Evolutionary conservation across 2,797 vertebrate species (phyloP), one percentile per base, ranked within the genome.

Genomic region (Mallotus villosus): DNA sequence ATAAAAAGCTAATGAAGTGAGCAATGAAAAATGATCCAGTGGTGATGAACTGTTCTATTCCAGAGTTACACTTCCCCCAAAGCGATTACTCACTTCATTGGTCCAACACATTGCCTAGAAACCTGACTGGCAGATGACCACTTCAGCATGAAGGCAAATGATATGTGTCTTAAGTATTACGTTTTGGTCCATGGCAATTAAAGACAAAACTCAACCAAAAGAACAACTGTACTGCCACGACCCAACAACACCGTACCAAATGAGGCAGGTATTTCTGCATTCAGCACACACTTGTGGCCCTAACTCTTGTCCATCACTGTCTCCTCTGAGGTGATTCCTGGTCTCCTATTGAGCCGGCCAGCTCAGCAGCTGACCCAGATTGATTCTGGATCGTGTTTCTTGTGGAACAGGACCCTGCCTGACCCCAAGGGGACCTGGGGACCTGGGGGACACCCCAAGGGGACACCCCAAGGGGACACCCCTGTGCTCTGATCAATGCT

Each of bases 311-410:
- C 19, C 5, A 7, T 55, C 4, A 55, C 19, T n/a, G 17, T 81
- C 80, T 89, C 84, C 80, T 88, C 88, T 22, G 32, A 14, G 32
- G 34, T n/a, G 5, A 41, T 14, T 65, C 63, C 8, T 65, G 63
- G 19, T 65, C 80, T 82, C 74, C 77, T 91, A 90, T 90, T 87
- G 88, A 89, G 84, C 79, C 84, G 79, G 81, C 82, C 61, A 85
- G 65, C 78, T 81, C 71, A 86, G 84, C 79, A 89, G 88, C 85
- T 87, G 85, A 90, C 86, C 46, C 76, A 49, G 85, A 91, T 90
- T 89, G 89, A 90, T 91, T 89, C 87, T 85, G 77, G 88, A 87
- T 89, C 70, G 78, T 76, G 76, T 86, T 85, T 85, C 78, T 82
- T 82, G 72, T 80, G 87, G 90, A 87, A 91, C 83, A 72, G 77